Percentiles rank a stretch among this genome's conserved stretches.
These are phyloP conservation scores for Steinernema khuongi DNA, from an alignment of 1,140 invertebrate genomes.

Conservation along the genomic window DNA sequence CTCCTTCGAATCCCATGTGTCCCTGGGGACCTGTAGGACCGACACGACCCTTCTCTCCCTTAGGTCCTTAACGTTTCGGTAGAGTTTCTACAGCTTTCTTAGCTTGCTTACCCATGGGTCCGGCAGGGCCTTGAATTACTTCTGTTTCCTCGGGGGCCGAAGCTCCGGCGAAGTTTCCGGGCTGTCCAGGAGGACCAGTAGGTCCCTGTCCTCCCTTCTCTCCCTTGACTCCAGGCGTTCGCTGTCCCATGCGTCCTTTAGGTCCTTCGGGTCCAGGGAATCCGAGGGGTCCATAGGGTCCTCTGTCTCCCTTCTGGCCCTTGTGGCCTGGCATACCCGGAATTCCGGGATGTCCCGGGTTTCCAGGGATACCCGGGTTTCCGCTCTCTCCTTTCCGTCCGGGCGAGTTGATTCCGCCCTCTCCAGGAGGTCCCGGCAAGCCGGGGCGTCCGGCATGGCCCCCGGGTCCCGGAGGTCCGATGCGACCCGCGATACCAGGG, in stretches of 20 bases:
- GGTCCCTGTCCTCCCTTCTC: slow-evolving; percentile 51
- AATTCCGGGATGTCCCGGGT: slow-evolving; percentile 39
- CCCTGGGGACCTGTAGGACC: slow-evolving; percentile 50
- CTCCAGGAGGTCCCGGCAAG: slow-evolving; percentile 50
- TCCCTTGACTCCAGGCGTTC: slow-evolving; percentile 56
- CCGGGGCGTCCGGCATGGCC: slow-evolving; percentile 42
- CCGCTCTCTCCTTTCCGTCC: slow-evolving; percentile 51
- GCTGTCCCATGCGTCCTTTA: slow-evolving; percentile 52
- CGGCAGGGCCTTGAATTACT: slow-evolving; percentile 53
- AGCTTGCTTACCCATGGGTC: slow-evolving; percentile 34
- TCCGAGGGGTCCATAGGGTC: slow-evolving; percentile 50
- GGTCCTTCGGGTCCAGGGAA: slow-evolving; percentile 50
- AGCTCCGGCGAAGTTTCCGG: slow-evolving; percentile 39
- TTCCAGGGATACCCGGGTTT: slow-evolving; percentile 42
- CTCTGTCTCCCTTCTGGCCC: slow-evolving; percentile 50
- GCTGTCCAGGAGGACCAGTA: slow-evolving; percentile 46
- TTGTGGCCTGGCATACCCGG: slow-evolving; percentile 48
- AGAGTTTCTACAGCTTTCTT: no score
- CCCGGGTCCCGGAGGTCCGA: slow-evolving; percentile 35
- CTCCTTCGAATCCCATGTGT: slow-evolving; percentile 47
- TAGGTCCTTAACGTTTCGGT: no score
- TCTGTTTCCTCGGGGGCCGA: slow-evolving; percentile 55
- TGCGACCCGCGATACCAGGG: slow-evolving; percentile 45
- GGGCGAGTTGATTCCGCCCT: slow-evolving; percentile 52
- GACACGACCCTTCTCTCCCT: slow-evolving; percentile 56